Evolutionary conservation across 1,140 invertebrate genomes (phyloP), one percentile per base, ranked within the genome.

Genomic region (Leguminivora glycinivorella): DNA sequence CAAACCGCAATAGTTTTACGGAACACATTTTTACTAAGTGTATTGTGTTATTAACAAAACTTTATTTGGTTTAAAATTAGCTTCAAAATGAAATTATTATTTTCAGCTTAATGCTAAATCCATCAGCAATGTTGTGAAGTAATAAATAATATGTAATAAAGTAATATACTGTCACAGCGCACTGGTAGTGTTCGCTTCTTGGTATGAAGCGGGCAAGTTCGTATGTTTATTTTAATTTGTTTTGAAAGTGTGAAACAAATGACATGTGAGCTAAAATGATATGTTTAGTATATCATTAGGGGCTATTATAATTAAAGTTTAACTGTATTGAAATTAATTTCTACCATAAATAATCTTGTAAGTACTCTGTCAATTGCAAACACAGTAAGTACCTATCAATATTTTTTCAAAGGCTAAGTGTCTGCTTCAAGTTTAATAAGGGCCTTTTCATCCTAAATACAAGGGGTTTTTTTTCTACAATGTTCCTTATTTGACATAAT

Each of bases 121-220:
- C 19, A 10, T 52, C 47, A 52, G 19, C 47, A 1, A 52, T 22
- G 47, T n/a, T 52, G 7, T 19, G 7, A 52, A 22, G 47, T n/a
- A 52, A 52, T 52, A 52, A 52, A 52, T 52, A 52, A 52, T 52
- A 22, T 22, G 47, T 22, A 52, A 52, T 52, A 52, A 52, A 52
- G 47, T 52, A 52, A 52, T 52, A 9, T 52, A 52, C 4, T 52
- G 47, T 22, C 47, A 52, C 47, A 52, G 17, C 47, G 47, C 17
- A 22, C 19, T 22, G 17, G 17, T 52, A 22, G 22, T 52, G 47
- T 10, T 22, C 47, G 47, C 19, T 52, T 52, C 47, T 52, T 19
- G 47, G 47, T 52, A 52, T n/a, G 19, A 22, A 22, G 10, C 47
- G 19, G 47, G 47, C 19, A 52, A 9, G 19, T 9, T 9, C 47